Evolutionary conservation across 2,113 vertebrate species (phyloP).

Genomic region (Psittacus erithacus): DNA sequence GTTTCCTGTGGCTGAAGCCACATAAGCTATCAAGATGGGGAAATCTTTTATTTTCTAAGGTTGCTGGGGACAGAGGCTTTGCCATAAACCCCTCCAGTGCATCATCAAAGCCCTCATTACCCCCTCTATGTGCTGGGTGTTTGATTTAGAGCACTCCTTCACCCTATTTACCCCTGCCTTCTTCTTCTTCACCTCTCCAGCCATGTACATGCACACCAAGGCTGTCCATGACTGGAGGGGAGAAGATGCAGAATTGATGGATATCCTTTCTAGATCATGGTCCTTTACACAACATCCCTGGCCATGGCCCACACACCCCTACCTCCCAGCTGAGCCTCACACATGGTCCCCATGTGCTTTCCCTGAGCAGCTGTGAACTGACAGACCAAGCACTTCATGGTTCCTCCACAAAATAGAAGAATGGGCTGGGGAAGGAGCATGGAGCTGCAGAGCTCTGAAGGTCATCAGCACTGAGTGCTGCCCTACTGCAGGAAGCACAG

Average conservation of each 20-base stretch:
- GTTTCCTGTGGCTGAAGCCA: background rate
- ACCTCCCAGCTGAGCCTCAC: background rate
- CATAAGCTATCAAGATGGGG: background rate
- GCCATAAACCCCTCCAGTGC: background rate
- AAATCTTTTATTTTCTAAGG: background rate
- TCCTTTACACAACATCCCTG: background rate
- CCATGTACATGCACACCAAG: background rate
- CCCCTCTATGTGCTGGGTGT: background rate
- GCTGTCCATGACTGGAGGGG: background rate
- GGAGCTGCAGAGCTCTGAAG: background rate
- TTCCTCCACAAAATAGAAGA: background rate
- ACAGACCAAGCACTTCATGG: background rate
- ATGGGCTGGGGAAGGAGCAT: rapidly evolving
- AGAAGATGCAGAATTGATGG: background rate
- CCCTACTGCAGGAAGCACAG: background rate
- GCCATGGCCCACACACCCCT: rapidly evolving
- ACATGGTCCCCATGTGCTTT: rapidly evolving
- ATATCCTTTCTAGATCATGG: background rate
- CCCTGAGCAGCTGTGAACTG: background rate
- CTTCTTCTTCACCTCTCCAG: background rate
- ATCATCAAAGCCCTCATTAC: background rate
- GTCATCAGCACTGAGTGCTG: background rate
- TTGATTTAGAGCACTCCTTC: background rate
- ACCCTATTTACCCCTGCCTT: background rate
- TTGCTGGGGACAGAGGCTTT: background rate